Evolutionary conservation across 2,888 invertebrate species (phyloP), one percentile per base, ranked within the genome.

Genomic region (Drosophila austrosaltans): DNA sequence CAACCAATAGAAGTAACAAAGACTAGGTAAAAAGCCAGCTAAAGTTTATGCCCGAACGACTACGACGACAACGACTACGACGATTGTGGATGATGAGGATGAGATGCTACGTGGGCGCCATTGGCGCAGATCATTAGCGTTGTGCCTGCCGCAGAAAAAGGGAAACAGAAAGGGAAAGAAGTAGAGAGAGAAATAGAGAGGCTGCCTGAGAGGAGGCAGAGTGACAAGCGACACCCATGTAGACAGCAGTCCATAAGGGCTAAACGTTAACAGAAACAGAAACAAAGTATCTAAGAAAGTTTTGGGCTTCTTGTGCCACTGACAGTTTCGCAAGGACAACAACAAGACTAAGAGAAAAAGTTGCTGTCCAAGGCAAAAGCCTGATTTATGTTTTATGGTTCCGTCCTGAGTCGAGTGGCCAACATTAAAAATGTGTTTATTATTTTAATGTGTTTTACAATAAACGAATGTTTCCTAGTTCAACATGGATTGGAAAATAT

Each of bases 101-200:
- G 59, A 60, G 44, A 53, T 53, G 59, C 44, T 68, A 80, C 81
- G 84, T 83, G 89, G 83, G 87, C 87, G 87, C 84, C 84, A 74
- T 44, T 78, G 87, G 75, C 63, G 73, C 72, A 70, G 83, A 88
- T 83, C 89, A 83, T 89, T 87, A 89, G 87, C 83, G 76, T 64
- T 60, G 82, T 71, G 58, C 48, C 61, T 59, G 54, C 53, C 44
- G 25, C 30, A 30, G 44, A 66, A 65, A 40, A 6, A 39, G 10
- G 10, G 20, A 59, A 67, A 67, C 4, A 20, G 10, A 53, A 20
- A 1, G 16, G 44, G 10, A 25, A 5, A 16, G 16, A 40, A 28
- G 39, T 54, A 32, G 32, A n/a, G 39, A 60, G 48, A 72, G 75
- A 2, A 16, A 16, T 16, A 16, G 7, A 20, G 12, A 54, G 28